A percentile compares a stretch with the other conserved stretches of the same genome.
Evolutionary conservation across 2,797 vertebrate species (phyloP).

Genomic region (Micrastur ruficollis): DNA sequence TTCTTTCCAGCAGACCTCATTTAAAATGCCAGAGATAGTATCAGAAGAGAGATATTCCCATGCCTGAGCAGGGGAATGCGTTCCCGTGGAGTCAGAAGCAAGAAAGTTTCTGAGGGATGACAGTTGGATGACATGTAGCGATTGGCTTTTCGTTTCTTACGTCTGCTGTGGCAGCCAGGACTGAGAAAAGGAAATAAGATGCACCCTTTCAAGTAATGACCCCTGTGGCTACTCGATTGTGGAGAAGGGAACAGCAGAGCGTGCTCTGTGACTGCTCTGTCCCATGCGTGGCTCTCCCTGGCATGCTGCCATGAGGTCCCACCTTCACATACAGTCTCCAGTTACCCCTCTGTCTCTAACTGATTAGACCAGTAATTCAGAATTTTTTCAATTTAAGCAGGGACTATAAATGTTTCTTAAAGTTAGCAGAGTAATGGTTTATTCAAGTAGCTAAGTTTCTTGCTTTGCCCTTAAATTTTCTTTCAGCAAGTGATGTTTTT

Average conservation of each 20-base stretch:
- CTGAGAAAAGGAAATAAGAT: not conserved
- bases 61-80: not conserved
- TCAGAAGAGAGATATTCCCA: not conserved
- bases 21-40: not conserved
- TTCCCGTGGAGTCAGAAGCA: not conserved
- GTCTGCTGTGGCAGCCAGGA: not conserved
- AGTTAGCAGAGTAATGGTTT: not conserved
- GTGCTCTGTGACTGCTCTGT: not conserved
- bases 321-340: not conserved
- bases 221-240: fast-evolving
- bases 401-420: not conserved
- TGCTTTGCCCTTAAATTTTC: constrained; percentile 15
- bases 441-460: not conserved
- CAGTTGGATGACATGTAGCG: not conserved
- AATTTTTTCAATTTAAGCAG: not conserved
- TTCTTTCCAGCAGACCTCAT: not conserved
- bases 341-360: not conserved
- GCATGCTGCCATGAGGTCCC: not conserved
- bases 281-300: not conserved
- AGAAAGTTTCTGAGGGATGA: not conserved
- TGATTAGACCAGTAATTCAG: not conserved
- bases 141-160: not conserved
- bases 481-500: not conserved
- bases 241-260: not conserved
- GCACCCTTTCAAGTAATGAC: not conserved